Evolutionary conservation across 2,888 invertebrate species (phyloP), one percentile per base, ranked within the genome.

Genomic region (Noctuana brunneofusca): DNA sequence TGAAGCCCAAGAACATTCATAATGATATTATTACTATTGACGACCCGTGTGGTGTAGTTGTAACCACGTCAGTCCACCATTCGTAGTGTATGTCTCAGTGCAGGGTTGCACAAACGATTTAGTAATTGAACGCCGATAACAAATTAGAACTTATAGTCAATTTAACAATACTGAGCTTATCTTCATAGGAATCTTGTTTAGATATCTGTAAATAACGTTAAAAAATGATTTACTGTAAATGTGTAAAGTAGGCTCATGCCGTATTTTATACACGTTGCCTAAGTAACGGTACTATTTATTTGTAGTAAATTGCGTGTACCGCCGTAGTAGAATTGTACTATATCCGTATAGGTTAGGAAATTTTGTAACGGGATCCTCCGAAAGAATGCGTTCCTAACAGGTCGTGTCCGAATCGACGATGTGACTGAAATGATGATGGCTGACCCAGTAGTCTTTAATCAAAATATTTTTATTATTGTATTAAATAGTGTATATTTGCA

Each of bases 151-250:
- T 35, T 58, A n/a, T n/a, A 58, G 58, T 58, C 58, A 58, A 58
- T 58, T 58, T 52, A 27, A 43, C 27, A 43, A 43, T 43, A 58
- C 52, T 50, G 58, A 58, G 58, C 58, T 58, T 58, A 58, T 58
- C 30, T 50, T 52, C 30, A 24, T 58, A 58, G 52, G 27, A 18
- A 16, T 24, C 11, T 38, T 43, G 30, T 50, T 52, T 24, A 58
- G 16, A 41, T 38, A 22, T 20, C 24, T 58, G 58, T 58, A 58
- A 43, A 58, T 58, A 52, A 5, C 20, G 32, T 14, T 48, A 50
- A 30, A 16, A n/a, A 22, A 50, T 50, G 14, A n/a, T n/a, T n/a
- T 50, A 27, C 8, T 50, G 50, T 50, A 43, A 30, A 59, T 22
- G 32, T 48, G 20, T 43, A 50, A 56, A 46, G 32, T 59, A 52